Conservation (phyloP, 2,113 vertebrate genomes). For the Eleginops maclovinus region DNA sequence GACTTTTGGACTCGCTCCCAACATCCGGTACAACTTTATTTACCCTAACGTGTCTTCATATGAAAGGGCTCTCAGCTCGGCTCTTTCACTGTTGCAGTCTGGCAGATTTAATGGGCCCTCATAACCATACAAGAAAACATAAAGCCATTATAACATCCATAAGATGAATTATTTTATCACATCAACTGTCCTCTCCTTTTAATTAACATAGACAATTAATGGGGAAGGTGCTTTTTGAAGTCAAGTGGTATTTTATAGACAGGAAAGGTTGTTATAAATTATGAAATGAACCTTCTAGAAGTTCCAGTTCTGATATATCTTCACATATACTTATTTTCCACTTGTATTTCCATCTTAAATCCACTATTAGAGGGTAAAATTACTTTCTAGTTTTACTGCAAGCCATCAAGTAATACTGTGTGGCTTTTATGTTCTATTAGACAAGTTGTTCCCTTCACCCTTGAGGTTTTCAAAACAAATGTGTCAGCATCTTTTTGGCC, state of each 20-base stretch:
- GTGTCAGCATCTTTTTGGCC: slow-evolving; percentile 27
- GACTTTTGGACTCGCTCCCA: slow-evolving; percentile 30
- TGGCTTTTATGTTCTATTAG: slow-evolving; percentile 13
- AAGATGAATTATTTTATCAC: background rate
- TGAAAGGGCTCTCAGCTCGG: slow-evolving; percentile 42
- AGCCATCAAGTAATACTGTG: background rate
- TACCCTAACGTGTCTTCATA: slow-evolving; percentile 19
- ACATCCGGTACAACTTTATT: slow-evolving; percentile 35
- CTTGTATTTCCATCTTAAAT: background rate
- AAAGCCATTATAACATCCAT: slow-evolving; percentile 10
- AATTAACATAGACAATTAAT: slow-evolving; percentile 18
- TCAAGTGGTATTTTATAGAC: background rate
- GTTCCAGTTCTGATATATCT: background rate
- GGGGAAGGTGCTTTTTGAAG: slow-evolving; percentile 7
- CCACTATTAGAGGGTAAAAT: background rate
- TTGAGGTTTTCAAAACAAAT: background rate
- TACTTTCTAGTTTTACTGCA: too few relatives aligned
- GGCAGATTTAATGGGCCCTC: slow-evolving; percentile 21
- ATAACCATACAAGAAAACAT: background rate
- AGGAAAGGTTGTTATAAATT: background rate
- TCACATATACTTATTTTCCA: background rate
- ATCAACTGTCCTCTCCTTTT: slow-evolving; percentile 16
- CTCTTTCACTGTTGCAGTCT: slow-evolving; percentile 15
- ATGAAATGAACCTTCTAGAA: background rate
- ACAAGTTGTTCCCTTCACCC: background rate